Conservation (phyloP, 2,797 vertebrate species). For the Pseudomugil tenellus region DNA sequence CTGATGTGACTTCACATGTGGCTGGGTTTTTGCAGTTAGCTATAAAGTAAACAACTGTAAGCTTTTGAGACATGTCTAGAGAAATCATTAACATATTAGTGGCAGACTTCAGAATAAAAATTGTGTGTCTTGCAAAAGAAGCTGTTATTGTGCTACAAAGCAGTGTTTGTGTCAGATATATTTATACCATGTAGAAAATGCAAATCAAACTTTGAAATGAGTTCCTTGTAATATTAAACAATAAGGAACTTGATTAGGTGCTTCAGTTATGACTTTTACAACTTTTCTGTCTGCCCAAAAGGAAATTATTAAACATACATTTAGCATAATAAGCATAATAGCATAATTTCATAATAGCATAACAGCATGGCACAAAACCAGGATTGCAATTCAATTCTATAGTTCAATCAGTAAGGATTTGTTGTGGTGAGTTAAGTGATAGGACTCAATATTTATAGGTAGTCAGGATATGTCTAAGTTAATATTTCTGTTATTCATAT, state of each 20-base stretch:
- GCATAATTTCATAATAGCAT: too few species aligned
- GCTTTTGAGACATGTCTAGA: conserved; percentile 21
- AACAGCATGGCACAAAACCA: too few species aligned
- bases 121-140: background rate
- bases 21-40: conserved; percentile 5
- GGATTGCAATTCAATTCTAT: too few species aligned
- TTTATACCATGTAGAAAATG: background rate
- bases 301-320: too few species aligned
- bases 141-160: background rate
- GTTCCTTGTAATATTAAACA: background rate
- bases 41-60: background rate
- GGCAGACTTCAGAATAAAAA: conserved; percentile 16
- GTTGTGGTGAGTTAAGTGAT: background rate
- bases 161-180: too few species aligned
- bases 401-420: background rate
- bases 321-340: too few species aligned
- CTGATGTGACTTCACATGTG: background rate
- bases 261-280: background rate
- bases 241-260: background rate
- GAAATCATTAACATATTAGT: background rate
- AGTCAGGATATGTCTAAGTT: background rate
- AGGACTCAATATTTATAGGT: background rate
- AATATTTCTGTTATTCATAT: background rate
- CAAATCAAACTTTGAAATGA: background rate
- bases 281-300: background rate